A percentile compares a stretch with the other conserved stretches of the same genome.
Conservation (phyloP, 2,888 invertebrate genomes). For the Plagiodera versicolora region DNA sequence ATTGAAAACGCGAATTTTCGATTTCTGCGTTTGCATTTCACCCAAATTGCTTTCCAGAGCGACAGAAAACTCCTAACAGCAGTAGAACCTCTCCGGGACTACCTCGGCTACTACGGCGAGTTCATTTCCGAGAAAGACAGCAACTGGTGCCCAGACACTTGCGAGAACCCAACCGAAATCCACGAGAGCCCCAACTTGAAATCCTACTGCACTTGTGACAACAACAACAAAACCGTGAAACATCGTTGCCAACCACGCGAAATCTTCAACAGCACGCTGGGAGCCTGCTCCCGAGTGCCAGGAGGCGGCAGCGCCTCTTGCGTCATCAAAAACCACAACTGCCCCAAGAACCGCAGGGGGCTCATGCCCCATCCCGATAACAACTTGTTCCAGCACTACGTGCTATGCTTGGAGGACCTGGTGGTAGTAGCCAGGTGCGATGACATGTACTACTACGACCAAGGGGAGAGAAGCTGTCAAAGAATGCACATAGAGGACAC, state of each 20-base stretch:
- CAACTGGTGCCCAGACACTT: slow-evolving; percentile 2
- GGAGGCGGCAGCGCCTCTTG: not conserved
- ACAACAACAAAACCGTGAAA: not conserved
- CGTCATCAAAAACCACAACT: not conserved
- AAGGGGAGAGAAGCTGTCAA: not conserved
- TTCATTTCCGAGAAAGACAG: slow-evolving; percentile 1
- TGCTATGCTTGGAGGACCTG: not conserved
- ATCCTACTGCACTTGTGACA: slow-evolving; percentile 4
- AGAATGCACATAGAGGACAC: not conserved
- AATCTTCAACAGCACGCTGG: not conserved
- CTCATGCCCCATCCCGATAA: not conserved
- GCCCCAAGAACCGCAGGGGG: not conserved
- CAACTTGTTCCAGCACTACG: not conserved
- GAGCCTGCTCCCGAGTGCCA: not conserved
- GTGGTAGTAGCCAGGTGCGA: not conserved
- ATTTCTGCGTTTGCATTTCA: too few relatives aligned
- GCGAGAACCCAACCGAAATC: not conserved
- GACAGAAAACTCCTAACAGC: not conserved
- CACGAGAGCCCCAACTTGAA: not conserved
- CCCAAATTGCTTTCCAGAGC: not conserved
- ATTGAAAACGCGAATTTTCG: too few relatives aligned
- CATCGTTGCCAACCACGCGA: slow-evolving; percentile 1
- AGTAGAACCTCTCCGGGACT: slow-evolving; percentile 2
- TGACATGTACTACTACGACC: not conserved
- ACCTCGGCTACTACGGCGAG: slow-evolving; percentile 4